These are phyloP conservation scores for Tolmerus cingulatus DNA, from an alignment of 2,888 invertebrate genomes.

Conservation along the genomic window DNA sequence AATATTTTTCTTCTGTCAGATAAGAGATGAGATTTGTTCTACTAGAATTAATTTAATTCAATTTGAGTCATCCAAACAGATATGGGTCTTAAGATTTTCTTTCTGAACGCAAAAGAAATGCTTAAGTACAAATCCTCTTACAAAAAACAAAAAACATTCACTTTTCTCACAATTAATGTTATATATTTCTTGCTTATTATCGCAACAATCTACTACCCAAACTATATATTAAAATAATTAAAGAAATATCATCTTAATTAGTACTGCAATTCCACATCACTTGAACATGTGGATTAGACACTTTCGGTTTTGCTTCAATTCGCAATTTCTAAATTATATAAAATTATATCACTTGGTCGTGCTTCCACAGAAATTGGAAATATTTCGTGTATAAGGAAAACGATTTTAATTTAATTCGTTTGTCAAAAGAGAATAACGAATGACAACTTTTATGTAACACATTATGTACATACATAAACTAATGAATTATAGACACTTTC, in stretches of 20 bases:
- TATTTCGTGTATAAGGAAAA: not conserved
- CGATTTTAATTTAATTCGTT: not conserved
- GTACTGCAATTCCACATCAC: not conserved
- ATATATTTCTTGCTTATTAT: not conserved
- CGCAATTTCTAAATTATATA: not conserved
- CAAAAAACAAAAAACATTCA: not conserved
- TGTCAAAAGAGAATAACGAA: not conserved
- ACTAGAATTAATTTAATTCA: too few relatives aligned
- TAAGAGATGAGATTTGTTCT: too few relatives aligned
- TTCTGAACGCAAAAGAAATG: too few relatives aligned
- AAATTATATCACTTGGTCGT: not conserved
- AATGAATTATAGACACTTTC: not conserved
- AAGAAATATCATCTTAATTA: not conserved
- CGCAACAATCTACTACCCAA: not conserved
- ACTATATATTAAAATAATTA: not conserved
- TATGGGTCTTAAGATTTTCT: too few relatives aligned
- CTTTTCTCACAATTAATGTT: not conserved
- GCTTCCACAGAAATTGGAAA: not conserved
- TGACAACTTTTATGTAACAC: not conserved
- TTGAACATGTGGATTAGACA: not conserved
- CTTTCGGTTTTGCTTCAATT: not conserved
- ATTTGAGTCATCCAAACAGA: too few relatives aligned
- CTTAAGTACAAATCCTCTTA: too few relatives aligned
- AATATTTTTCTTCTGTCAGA: too few relatives aligned
- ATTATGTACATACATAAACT: not conserved